Percentiles rank a stretch among this genome's conserved stretches.
Evolutionary conservation across 2,797 vertebrate genomes (phyloP).

Genomic region (Ataeniobius toweri): DNA sequence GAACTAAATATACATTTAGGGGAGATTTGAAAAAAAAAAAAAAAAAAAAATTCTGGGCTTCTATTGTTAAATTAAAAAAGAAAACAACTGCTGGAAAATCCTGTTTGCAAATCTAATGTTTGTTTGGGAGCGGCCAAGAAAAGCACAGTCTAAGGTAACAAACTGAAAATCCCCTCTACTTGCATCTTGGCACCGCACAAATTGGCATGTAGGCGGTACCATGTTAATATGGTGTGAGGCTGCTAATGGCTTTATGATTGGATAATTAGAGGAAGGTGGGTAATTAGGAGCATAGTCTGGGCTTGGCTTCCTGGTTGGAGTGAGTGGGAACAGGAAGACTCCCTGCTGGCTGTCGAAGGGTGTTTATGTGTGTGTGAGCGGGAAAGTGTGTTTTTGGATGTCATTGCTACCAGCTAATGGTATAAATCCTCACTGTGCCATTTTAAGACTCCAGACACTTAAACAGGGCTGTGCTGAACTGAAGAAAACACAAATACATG

Average conservation of each 20-base stretch:
- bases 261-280: conserved; percentile 85
- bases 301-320: conserved; percentile 69
- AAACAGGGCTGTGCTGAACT: conserved; percentile 28
- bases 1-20: neutral
- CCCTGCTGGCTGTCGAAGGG: conserved; percentile 73
- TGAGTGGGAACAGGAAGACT: conserved; percentile 78
- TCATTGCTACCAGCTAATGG: conserved; percentile 65
- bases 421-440: conserved; percentile 69
- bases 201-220: conserved; percentile 74
- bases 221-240: conserved; percentile 85
- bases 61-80: conserved; percentile 20
- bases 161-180: conserved; percentile 53
- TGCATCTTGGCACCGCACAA: conserved; percentile 68
- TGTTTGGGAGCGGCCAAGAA: conserved; percentile 41
- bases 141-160: conserved; percentile 41
- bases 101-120: conserved; percentile 48
- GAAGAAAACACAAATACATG: conserved; percentile 32
- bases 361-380: conserved; percentile 70
- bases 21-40: conserved; percentile 1
- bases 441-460: conserved; percentile 55
- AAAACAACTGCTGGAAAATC: conserved; percentile 34
- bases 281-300: conserved; percentile 79
- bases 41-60: conserved; percentile 21
- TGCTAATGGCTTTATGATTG: conserved; percentile 86
- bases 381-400: conserved; percentile 73